Evolutionary conservation across 2,888 invertebrate species (phyloP).

Genomic region (Griposia aprilina): DNA sequence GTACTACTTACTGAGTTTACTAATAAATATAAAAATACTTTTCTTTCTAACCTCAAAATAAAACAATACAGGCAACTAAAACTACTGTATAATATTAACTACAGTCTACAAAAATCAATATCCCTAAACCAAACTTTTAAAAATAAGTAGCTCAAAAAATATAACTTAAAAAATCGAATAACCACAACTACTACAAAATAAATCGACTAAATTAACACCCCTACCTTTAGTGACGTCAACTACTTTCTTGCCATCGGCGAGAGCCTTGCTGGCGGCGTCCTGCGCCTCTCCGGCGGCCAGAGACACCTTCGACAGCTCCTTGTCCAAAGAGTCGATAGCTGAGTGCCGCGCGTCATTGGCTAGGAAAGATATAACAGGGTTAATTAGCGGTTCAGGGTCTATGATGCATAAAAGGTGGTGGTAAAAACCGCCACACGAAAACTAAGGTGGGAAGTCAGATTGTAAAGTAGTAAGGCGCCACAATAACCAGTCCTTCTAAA

Average conservation of each 20-base stretch:
- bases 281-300: constrained; percentile 87
- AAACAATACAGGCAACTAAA: neutral
- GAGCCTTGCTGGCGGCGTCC: constrained; percentile 84
- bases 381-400: neutral
- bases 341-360: constrained; percentile 86
- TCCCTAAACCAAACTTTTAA: neutral
- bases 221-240: constrained; percentile 87
- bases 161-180: constrained; percentile 7
- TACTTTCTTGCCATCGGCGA: constrained; percentile 88
- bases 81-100: neutral
- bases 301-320: constrained; percentile 88
- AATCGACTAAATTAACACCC: constrained; percentile 27
- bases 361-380: constrained; percentile 61
- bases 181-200: neutral
- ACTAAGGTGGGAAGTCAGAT: neutral
- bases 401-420: neutral
- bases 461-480: neutral
- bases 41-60: neutral
- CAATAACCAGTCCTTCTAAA: neutral
- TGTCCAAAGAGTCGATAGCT: constrained; percentile 89
- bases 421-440: neutral
- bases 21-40: neutral
- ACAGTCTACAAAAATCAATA: neutral
- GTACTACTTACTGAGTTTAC: neutral
- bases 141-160: neutral